A percentile compares a stretch with the other conserved stretches of the same genome.
phyloP scores from a whole-genome alignment of 2,797 vertebrate genomes.

The Staurois parvus region DNA sequence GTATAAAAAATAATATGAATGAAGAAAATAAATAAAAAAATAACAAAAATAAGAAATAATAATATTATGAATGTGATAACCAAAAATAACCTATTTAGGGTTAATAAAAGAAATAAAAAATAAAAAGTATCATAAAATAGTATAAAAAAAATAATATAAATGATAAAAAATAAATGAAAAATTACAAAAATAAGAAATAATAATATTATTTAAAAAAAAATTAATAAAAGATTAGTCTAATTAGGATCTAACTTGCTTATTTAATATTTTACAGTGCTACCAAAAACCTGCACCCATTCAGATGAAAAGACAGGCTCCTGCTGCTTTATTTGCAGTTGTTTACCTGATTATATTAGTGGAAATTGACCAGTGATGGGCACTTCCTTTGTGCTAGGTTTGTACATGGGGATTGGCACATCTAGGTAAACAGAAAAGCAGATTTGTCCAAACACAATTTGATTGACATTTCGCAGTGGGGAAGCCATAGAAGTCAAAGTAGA shows the following conservation, averaged over 20 bases:
- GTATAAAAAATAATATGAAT: too few relatives aligned
- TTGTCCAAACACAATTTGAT: conserved; percentile 64
- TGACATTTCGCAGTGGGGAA: conserved; percentile 59
- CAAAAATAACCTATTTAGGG: neutral
- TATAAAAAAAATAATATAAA: too few relatives aligned
- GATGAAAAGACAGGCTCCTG: neutral
- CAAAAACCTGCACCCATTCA: neutral
- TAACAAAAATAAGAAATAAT: too few relatives aligned
- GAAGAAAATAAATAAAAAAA: too few relatives aligned
- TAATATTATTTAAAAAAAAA: too few relatives aligned
- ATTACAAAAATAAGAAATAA: too few relatives aligned
- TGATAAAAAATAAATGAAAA: too few relatives aligned
- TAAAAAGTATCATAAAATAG: too few relatives aligned
- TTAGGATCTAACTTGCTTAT: too few relatives aligned
- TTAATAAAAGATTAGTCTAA: neutral
- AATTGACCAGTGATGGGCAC: conserved; percentile 8
- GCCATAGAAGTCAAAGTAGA: conserved; percentile 47
- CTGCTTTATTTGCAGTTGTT: neutral
- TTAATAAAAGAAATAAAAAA: too few relatives aligned
- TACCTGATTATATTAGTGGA: neutral
- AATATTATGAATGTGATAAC: neutral
- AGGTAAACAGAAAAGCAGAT: conserved; percentile 59
- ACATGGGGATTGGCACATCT: conserved; percentile 10
- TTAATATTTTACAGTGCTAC: too few relatives aligned
- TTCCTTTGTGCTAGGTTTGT: conserved; percentile 36